Base-by-base conservation (phyloP, 2,113 vertebrate genomes). In the Peromyscus maniculatus region DNA sequence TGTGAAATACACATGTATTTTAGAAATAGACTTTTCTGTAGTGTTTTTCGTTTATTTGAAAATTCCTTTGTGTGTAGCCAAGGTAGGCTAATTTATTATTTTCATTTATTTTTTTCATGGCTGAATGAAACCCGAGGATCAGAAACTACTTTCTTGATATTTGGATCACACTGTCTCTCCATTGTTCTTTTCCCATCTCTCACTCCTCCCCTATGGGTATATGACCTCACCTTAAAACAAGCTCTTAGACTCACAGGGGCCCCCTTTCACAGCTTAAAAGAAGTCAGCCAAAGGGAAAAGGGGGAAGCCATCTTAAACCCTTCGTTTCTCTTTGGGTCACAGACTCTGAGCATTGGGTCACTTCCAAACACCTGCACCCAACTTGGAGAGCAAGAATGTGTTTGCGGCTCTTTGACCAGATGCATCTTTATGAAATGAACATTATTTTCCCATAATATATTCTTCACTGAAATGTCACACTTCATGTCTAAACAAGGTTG, bases 291-390 rank as follows among this genome's bases (percentile, higher is more conserved):
- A 93, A 93, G 67, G 80, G 91, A 71, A 92, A 87, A 93, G 7
- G 49, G 89, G 33, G 33, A 90, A 79, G 2, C 46, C 49, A 77
- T 12, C 67, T 94, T 91, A 83, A 75, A 2, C 87, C 31, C 95
- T 15, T 93, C 67, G n/a, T 86, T 94, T 79, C 82, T 96, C 93
- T 95, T 89, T 92, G 62, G 77, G 95, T 36, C 84, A 66, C 49
- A 97, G 96, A 97, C 71, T 15, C 17, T 62, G 77, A 94, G 74
- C 2, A 4, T 66, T 97, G 97, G 89, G 64, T 93, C 72, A 36
- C 55, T n/a, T 98, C 96, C 97, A 98, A 97, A 97, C 75, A 97
- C 39, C 96, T 98, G 89, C 74, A 92, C 8, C 16, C 96, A 88
- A 74, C 59, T 52, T 94, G 77, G 49, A 98, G 2, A 36, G 62